Base-by-base conservation (phyloP, 2,113 vertebrate genomes). In the Zapus hudsonius region DNA sequence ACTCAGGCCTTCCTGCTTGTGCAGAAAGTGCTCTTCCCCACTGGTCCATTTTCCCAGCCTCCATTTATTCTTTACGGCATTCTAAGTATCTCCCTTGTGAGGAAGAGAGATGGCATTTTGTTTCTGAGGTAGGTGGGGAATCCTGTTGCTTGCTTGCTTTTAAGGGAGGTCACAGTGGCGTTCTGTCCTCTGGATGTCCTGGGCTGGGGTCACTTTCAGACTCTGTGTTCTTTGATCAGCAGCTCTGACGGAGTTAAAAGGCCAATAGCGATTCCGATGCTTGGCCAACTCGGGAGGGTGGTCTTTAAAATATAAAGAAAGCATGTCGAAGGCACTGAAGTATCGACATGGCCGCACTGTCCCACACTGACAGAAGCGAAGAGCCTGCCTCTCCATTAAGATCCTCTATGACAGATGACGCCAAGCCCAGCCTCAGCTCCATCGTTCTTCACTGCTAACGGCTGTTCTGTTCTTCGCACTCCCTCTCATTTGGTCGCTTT, bases 371-470 rank as follows among this genome's bases (percentile, higher is more conserved):
- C 16, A 12, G 40, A 9, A 4, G 3, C 7, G 2, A 25, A 25
- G 17, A 59, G 38, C 57, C 3, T 33, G 66, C 27, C 38, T 20
- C 38, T 20, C 44, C 27, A 29, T 31, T 17, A 5, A 52, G 3
- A 5, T 2, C 3, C 11, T 27, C 59, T 2, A 0, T 13, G 36
- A 7, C 22, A 40, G 17, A 7, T 33, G 27, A 36, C 47, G 13
- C 29, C 8, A 7, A 4, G 44, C 31, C 57, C 36, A 19, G 23
- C 2, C 33, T 36, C 17, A 3, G 4, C 67, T 79, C 27, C 75
- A 27, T 4, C 38, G 36, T 70, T 81, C 33, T 36, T 42, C 29
- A 3, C 22, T 52, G 33, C 75, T 66, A 69, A 40, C 16, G 38
- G 25, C 11, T 70, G 0, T 55, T 72, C 59, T 59, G 23, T 15